Evolutionary conservation across 2,797 vertebrate species (phyloP).

Genomic region (Carduelis carduelis): DNA sequence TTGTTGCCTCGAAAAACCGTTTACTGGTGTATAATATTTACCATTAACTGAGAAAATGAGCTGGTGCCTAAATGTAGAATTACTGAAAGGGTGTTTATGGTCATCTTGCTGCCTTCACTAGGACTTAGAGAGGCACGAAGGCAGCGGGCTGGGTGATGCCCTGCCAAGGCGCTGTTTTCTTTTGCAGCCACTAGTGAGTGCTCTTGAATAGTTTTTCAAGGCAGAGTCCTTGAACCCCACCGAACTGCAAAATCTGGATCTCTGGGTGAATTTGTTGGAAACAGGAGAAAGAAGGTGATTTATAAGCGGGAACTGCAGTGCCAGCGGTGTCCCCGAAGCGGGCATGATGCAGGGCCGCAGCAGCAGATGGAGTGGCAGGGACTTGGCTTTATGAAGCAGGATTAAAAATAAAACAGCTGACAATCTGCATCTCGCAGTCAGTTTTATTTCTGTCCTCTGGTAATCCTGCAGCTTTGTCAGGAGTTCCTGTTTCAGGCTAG

Average conservation of each 20-base stretch:
- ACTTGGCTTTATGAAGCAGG: neutral
- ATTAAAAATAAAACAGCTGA: neutral
- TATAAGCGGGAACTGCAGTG: constrained; percentile 26
- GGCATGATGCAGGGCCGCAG: fast-evolving
- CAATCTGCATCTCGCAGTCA: neutral
- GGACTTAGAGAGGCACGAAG: neutral
- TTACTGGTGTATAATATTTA: constrained; percentile 56
- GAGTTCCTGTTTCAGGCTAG: neutral
- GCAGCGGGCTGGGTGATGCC: neutral
- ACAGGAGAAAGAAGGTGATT: constrained; percentile 71
- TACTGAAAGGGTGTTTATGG: constrained; percentile 35
- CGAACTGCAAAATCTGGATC: constrained; percentile 18
- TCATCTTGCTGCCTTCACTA: neutral
- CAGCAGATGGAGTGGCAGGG: neutral
- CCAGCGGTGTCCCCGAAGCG: neutral
- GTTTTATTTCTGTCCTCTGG: neutral
- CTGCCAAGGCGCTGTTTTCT: constrained; percentile 74
- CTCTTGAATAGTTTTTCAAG: constrained; percentile 87
- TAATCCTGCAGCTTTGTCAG: neutral
- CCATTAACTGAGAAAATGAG: constrained; percentile 61
- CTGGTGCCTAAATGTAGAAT: constrained; percentile 49
- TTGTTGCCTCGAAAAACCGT: constrained; percentile 70
- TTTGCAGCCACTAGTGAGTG: constrained; percentile 87
- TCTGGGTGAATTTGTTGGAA: constrained; percentile 71
- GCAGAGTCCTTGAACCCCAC: constrained; percentile 27